Conservation (phyloP, 2,797 vertebrate species). For the Sebastes jordani region DNA sequence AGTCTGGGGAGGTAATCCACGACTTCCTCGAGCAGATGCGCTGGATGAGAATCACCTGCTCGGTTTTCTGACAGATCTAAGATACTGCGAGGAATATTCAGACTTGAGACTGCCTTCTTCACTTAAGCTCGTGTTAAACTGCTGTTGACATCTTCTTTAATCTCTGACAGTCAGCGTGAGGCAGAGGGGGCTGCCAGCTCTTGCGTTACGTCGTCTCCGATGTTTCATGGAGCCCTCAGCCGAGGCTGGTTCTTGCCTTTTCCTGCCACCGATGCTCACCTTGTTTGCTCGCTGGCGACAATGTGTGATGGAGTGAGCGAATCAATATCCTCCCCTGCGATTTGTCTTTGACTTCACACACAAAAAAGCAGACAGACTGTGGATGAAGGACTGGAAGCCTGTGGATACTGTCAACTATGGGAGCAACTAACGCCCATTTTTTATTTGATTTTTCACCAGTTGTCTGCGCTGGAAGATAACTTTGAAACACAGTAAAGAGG, state of each 20-base stretch:
- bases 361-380: constrained; percentile 36
- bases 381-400: constrained; percentile 35
- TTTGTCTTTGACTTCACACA: constrained; percentile 44
- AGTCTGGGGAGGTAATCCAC: constrained; percentile 55
- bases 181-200: constrained; percentile 61
- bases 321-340: constrained; percentile 61
- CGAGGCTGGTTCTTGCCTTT: constrained; percentile 50
- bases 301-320: constrained; percentile 58
- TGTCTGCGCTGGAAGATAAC: constrained; percentile 23
- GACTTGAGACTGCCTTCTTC: constrained; percentile 71
- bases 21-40: constrained; percentile 32
- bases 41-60: constrained; percentile 77
- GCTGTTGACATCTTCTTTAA: constrained; percentile 84
- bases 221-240: constrained; percentile 69
- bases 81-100: constrained; percentile 72
- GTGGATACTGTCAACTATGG: constrained; percentile 36
- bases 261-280: constrained; percentile 56
- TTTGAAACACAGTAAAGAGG: constrained; percentile 39
- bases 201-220: constrained; percentile 63
- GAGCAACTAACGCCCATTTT: constrained; percentile 27
- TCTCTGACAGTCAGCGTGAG: constrained; percentile 74
- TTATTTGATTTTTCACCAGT: not conserved
- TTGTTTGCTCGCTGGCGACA: constrained; percentile 63
- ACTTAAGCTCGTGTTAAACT: constrained; percentile 80
- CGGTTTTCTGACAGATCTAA: constrained; percentile 78